A percentile compares a stretch with the other conserved stretches of the same genome.
Conservation (phyloP, 2,888 invertebrate genomes). For the Tolmerus cingulatus region DNA sequence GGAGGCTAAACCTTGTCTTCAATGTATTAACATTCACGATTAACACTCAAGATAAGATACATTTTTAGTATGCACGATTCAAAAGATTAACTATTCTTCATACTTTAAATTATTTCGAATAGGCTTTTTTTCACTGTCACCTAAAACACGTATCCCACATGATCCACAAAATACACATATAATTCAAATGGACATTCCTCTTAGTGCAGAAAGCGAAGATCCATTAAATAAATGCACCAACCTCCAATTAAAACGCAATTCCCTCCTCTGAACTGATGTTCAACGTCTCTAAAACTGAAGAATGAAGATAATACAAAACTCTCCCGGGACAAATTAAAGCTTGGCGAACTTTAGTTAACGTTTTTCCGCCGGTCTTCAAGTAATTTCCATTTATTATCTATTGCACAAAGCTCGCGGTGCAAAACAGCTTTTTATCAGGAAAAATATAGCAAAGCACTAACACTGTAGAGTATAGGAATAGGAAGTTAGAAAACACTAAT, state of each 20-base stretch:
- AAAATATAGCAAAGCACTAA: not conserved
- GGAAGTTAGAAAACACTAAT: not conserved
- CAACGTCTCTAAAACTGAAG: not conserved
- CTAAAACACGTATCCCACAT: not conserved
- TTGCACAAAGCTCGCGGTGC: not conserved
- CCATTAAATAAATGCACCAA: not conserved
- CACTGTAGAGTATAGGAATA: too few species aligned
- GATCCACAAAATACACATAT: not conserved
- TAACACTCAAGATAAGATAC: not conserved
- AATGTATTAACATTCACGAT: not conserved
- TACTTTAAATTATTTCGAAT: not conserved
- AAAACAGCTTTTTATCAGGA: not conserved
- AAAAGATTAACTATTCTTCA: not conserved
- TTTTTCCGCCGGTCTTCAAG: not conserved
- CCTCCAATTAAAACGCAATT: not conserved
- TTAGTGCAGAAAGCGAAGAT: not conserved
- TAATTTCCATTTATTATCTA: not conserved
- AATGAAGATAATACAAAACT: not conserved
- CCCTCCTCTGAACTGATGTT: not conserved
- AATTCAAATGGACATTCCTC: not conserved
- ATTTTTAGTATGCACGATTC: not conserved
- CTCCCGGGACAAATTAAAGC: not conserved
- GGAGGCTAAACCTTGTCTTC: not conserved
- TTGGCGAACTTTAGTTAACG: not conserved
- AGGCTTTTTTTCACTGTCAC: not conserved